Base-by-base conservation (phyloP, 2,888 invertebrate genomes). In the Phyllotreta cruciferae region DNA sequence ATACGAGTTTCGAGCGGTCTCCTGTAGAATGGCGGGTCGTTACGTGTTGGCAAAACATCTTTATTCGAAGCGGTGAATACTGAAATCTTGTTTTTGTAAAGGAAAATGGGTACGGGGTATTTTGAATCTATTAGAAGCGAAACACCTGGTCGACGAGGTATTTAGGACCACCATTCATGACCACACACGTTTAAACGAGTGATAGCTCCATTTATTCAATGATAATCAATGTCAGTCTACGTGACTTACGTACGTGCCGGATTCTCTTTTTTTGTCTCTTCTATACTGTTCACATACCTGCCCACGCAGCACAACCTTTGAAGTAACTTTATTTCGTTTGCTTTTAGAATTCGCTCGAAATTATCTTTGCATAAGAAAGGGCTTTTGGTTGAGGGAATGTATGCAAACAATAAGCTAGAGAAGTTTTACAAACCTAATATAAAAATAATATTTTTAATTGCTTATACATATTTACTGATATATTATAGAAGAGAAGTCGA, bases 1-100 rank as follows among this genome's bases (percentile, higher is more conserved):
- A 47, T 47, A 24, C 47, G 24, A 47, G 47, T 34, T 11, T 47
- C 47, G 24, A 14, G 47, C 47, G 11, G 44, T n/a, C 24, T 47
- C 7, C 36, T 4, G 36, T 11, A 50, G 11, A 50, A 50, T 35
- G 11, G 36, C 36, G 24, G 36, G 11, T 50, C 50, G 50, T 50
- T 50, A 50, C 50, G 10, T 50, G 50, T 50, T 50, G 35, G 50
- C 35, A 50, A 50, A 24, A 50, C 50, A 50, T 50, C 50, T 50
- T 50, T 50, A 50, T 50, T 50, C 36, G 11, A 35, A 10, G 36
- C 35, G 50, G 6, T 36, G 36, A 50, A 50, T 50, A 35, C 50
- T 36, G 36, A 50, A 50, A 50, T 36, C 36, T 8, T 36, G 36
- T 11, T 36, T 24, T 24, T 24, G 24, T 34, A 11, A 35, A 47